Conservation (phyloP, 1,140 invertebrate species). For the Megalonaias nervosa region DNA sequence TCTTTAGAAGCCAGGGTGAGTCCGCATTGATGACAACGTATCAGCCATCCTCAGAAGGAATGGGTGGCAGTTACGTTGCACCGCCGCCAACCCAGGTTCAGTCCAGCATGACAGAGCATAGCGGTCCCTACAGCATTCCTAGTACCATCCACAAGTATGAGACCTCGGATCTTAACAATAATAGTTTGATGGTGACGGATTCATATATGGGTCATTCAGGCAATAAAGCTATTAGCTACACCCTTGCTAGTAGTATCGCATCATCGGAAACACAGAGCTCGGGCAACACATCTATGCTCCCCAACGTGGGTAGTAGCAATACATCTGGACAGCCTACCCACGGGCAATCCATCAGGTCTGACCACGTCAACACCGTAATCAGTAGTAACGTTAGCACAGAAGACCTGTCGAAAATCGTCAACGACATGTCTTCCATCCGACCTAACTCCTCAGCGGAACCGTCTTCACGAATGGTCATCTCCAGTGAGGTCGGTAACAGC, state of each 20-base stretch:
- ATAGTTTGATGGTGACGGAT: constrained; percentile 21
- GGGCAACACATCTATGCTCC: constrained; percentile 27
- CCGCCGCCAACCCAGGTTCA: too few species aligned
- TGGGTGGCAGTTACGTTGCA: too few species aligned
- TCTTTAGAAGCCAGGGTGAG: too few species aligned
- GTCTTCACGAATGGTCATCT: constrained; percentile 6
- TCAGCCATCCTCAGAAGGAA: too few species aligned
- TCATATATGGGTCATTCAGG: constrained; percentile 15
- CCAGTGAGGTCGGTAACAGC: constrained; percentile 26
- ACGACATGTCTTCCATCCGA: constrained; percentile 37
- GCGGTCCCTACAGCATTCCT: too few species aligned
- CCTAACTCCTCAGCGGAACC: constrained; percentile 14
- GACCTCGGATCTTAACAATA: constrained; percentile 13
- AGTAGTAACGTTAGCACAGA: constrained; percentile 26
- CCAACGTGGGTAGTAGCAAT: constrained; percentile 33
- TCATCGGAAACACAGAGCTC: constrained; percentile 25
- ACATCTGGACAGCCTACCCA: constrained; percentile 20
- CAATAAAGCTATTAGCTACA: constrained; percentile 14
- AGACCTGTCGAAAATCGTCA: constrained; percentile 31
- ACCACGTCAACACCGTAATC: constrained; percentile 3
- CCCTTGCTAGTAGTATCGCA: constrained; percentile 24
- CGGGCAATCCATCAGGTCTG: not conserved
- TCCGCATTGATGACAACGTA: too few species aligned
- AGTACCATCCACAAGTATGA: too few species aligned
- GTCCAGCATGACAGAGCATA: too few species aligned